phyloP scores from a whole-genome alignment of 2,113 vertebrate genomes.

The Festucalex cinctus region DNA sequence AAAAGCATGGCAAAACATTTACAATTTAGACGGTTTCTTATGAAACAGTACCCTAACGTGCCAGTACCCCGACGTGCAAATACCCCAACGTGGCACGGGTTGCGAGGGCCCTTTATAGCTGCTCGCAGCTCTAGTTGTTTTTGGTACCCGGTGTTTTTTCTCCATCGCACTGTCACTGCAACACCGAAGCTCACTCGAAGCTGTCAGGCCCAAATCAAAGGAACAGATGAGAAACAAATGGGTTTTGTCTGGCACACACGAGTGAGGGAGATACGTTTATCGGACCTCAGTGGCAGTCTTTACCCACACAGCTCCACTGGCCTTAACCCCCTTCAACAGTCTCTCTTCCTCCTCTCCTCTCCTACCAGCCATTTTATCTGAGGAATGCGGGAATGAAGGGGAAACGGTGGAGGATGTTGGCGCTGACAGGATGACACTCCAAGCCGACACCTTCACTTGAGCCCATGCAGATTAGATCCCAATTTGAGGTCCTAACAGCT shows the following conservation, averaged over 20 bases:
- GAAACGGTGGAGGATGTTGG: conserved; percentile 21
- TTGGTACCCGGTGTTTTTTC: conserved; percentile 2
- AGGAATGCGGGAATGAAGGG: conserved; percentile 61
- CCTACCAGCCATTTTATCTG: conserved; percentile 62
- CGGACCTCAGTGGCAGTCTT: conserved; percentile 50
- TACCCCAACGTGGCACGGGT: no score
- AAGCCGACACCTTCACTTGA: conserved; percentile 49
- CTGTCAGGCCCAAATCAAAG: conserved; percentile 55
- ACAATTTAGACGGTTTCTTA: no score
- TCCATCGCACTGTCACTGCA: conserved; percentile 28
- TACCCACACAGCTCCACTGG: conserved; percentile 26
- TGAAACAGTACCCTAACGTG: no score
- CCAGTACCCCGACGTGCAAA: no score
- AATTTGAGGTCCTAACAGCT: conserved; percentile 14
- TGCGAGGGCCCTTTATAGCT: no score
- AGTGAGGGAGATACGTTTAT: conserved; percentile 65
- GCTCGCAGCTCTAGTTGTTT: not conserved
- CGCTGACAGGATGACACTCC: conserved; percentile 37
- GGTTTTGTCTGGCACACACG: conserved; percentile 67
- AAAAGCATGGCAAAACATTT: no score
- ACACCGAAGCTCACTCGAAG: conserved; percentile 40
- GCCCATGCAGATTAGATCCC: conserved; percentile 34
- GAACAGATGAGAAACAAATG: conserved; percentile 66
- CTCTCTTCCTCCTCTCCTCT: conserved; percentile 5
- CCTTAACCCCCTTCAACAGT: conserved; percentile 23